Conservation (phyloP, 2,888 invertebrate genomes). For the Plagodis dolabraria region DNA sequence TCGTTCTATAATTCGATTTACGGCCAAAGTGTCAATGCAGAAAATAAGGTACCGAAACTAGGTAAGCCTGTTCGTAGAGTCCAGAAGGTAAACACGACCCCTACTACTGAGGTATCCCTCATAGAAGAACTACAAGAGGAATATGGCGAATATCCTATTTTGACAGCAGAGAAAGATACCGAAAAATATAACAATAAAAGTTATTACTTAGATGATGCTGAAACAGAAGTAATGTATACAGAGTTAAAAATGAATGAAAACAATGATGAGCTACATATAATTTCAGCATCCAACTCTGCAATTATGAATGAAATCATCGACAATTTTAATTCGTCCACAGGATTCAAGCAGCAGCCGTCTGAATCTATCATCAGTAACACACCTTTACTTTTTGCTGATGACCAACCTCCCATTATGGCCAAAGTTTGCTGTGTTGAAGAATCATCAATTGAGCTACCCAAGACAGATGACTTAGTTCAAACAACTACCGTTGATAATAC, state of each 20-base stretch:
- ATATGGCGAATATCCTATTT: slow-evolving; percentile 31
- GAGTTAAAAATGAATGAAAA: slow-evolving; percentile 49
- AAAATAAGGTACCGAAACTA: slow-evolving; percentile 43
- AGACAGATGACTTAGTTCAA: slow-evolving; percentile 36
- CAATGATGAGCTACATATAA: slow-evolving; percentile 32
- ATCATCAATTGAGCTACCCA: background rate
- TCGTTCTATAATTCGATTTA: slow-evolving; percentile 78
- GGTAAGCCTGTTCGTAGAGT: slow-evolving; percentile 41
- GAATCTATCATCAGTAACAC: slow-evolving; percentile 40
- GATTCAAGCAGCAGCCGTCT: slow-evolving; percentile 41
- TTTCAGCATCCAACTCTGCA: slow-evolving; percentile 53
- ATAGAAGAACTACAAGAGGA: slow-evolving; percentile 41
- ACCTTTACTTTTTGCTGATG: slow-evolving; percentile 19
- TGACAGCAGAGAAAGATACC: slow-evolving; percentile 42
- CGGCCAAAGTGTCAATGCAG: slow-evolving; percentile 53
- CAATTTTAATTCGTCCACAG: slow-evolving; percentile 48
- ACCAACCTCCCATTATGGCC: slow-evolving; percentile 13
- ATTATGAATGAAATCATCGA: slow-evolving; percentile 52
- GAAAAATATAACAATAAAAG: slow-evolving; percentile 61
- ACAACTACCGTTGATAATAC: slow-evolving; percentile 37
- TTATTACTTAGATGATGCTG: slow-evolving; percentile 67
- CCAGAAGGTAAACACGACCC: slow-evolving; percentile 17
- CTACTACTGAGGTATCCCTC: slow-evolving; percentile 34
- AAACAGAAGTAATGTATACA: slow-evolving; percentile 65
- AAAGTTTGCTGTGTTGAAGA: slow-evolving; percentile 4